Evolutionary conservation across 1,140 invertebrate genomes (phyloP).

Genomic region (Hylyphantes graminicola): DNA sequence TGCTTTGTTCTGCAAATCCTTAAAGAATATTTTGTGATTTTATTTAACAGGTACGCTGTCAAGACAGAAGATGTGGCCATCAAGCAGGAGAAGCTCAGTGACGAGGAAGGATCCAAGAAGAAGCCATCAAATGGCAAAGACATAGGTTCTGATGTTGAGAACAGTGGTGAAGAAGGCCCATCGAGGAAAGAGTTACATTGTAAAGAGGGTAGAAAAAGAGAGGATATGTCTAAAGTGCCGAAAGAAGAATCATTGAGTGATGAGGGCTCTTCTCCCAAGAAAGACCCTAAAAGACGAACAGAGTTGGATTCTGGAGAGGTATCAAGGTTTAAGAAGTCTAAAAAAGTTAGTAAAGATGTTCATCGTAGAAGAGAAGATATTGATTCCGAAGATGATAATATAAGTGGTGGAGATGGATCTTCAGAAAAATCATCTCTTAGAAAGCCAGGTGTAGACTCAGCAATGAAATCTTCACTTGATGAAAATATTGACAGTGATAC

Average conservation of each 20-base stretch:
- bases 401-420: not conserved
- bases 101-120: not conserved
- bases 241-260: not conserved
- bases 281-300: not conserved
- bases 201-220: not conserved
- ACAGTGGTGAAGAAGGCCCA: not conserved
- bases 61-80: too few species aligned
- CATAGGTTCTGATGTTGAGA: not conserved
- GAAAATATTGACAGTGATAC: too few species aligned
- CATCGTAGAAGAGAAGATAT: not conserved
- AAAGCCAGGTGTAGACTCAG: too few species aligned
- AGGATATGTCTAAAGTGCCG: not conserved
- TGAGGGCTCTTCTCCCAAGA: conserved; percentile 1
- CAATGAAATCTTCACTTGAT: too few species aligned
- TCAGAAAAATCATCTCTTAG: not conserved
- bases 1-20: too few species aligned
- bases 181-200: not conserved
- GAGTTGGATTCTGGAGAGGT: not conserved
- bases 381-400: not conserved
- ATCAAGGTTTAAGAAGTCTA: not conserved
- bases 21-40: too few species aligned
- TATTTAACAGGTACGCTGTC: too few species aligned
- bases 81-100: not conserved
- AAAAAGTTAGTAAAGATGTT: conserved; percentile 13
- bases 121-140: not conserved